phyloP scores from a whole-genome alignment of 2,797 vertebrate species.

The Chelonia mydas region DNA sequence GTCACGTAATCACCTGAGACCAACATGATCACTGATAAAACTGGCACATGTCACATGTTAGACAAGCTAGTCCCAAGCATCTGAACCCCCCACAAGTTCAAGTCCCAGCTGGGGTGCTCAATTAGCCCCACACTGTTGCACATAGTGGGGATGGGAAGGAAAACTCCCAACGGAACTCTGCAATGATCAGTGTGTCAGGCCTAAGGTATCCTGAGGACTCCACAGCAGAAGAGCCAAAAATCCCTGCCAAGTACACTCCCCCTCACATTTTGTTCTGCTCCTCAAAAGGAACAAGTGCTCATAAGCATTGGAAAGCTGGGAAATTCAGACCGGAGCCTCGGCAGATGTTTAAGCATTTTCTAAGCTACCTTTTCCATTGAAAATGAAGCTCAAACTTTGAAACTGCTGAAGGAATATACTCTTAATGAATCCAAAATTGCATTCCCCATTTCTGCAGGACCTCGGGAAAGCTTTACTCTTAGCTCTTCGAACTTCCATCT shows the following conservation, averaged over 20 bases:
- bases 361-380: neutral
- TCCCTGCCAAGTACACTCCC: neutral
- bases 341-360: conserved; percentile 17
- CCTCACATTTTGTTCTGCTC: neutral
- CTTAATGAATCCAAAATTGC: neutral
- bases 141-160: neutral
- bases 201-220: neutral
- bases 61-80: neutral
- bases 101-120: neutral
- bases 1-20: accelerated
- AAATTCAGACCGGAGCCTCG: neutral
- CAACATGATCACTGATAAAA: neutral
- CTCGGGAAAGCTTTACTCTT: neutral
- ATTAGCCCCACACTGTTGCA: neutral
- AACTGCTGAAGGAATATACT: neutral
- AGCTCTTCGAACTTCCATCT: neutral
- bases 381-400: conserved; percentile 7
- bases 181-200: neutral
- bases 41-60: neutral
- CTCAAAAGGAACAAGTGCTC: neutral
- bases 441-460: neutral
- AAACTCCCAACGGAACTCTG: neutral
- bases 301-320: neutral
- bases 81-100: neutral
- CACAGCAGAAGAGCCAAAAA: neutral